Percentiles rank a stretch among this genome's conserved stretches.
Evolutionary conservation across 2,888 invertebrate species (phyloP).

Genomic region (Conomelus anceps): DNA sequence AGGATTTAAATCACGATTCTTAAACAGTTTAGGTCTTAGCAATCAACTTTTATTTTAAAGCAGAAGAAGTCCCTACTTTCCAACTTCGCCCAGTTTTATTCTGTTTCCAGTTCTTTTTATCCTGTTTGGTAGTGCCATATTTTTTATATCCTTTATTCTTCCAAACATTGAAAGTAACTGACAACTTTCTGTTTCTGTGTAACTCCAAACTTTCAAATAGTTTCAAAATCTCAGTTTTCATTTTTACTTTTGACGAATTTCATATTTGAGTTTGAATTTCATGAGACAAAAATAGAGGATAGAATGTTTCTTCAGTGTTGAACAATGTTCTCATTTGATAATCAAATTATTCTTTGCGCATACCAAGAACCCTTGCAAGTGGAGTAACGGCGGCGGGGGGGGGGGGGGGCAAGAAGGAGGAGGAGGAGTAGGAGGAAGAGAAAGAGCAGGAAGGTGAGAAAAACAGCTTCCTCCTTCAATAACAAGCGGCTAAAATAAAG

Average conservation of each 20-base stretch:
- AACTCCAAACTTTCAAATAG: too few relatives aligned
- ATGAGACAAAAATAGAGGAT: not conserved
- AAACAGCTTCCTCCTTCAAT: not conserved
- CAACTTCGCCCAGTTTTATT: too few relatives aligned
- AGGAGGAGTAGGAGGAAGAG: not conserved
- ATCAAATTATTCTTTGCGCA: not conserved
- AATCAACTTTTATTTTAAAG: too few relatives aligned
- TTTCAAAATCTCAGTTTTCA: not conserved
- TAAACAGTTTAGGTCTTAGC: too few relatives aligned
- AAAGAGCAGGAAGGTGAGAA: not conserved
- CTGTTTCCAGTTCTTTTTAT: too few relatives aligned
- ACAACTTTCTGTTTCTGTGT: too few relatives aligned
- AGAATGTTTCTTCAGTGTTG: not conserved
- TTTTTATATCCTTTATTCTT: too few relatives aligned
- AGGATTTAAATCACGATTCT: too few relatives aligned
- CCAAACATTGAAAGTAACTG: too few relatives aligned
- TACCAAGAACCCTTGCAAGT: not conserved
- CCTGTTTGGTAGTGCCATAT: too few relatives aligned
- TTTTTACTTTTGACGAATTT: not conserved
- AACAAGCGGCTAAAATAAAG: not conserved
- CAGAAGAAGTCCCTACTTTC: too few relatives aligned
- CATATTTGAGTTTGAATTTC: not conserved
- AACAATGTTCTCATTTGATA: not conserved
- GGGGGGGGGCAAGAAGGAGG: not conserved
- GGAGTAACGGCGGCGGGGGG: not conserved